phyloP scores from a whole-genome alignment of 2,888 invertebrate species.

The Hetaerina titia region DNA sequence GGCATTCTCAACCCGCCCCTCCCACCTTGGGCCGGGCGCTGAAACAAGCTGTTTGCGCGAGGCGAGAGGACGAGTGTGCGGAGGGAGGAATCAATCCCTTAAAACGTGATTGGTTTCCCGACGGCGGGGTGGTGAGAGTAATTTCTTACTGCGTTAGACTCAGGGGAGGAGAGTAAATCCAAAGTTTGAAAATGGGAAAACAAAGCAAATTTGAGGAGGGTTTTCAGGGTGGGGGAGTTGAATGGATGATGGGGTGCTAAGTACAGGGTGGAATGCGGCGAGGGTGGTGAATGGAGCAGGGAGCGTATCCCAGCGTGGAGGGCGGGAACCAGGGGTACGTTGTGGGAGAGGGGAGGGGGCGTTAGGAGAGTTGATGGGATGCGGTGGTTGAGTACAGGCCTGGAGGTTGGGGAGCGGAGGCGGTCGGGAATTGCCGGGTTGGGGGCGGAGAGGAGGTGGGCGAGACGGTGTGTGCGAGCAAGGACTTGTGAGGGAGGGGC shows the following conservation, averaged over 20 bases:
- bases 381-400: neutral
- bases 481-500: neutral
- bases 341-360: neutral
- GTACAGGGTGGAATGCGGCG: neutral
- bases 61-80: neutral
- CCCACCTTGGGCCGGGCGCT: neutral
- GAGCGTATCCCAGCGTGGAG: neutral
- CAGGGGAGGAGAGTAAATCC: neutral
- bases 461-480: neutral
- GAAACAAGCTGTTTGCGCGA: neutral
- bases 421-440: neutral
- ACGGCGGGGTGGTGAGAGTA: neutral
- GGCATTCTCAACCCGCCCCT: neutral
- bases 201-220: conserved; percentile 6
- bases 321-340: too few species aligned
- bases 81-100: neutral
- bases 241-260: conserved; percentile 13
- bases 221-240: neutral
- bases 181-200: conserved; percentile 3
- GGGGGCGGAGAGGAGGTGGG: neutral
- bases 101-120: neutral
- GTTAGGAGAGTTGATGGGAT: neutral
- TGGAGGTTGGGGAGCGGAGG: neutral
- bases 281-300: neutral
- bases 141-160: conserved; percentile 20